A percentile compares a stretch with the other conserved stretches of the same genome.
Conservation (phyloP, 2,797 vertebrate species). For the Pipistrellus kuhlii region DNA sequence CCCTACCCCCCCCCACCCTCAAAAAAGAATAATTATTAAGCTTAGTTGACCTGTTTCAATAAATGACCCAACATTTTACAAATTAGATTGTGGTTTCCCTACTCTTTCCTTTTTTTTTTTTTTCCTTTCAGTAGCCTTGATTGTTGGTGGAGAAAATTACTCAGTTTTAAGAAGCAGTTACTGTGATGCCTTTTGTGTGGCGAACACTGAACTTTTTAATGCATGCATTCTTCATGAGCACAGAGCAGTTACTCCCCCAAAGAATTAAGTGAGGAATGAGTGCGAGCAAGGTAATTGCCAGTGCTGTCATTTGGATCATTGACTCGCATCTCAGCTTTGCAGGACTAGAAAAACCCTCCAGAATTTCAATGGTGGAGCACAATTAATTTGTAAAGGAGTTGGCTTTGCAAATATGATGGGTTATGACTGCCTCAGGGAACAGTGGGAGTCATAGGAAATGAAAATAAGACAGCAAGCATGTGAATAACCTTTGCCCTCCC, state of each 20-base stretch:
- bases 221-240: constrained; percentile 81
- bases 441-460: constrained; percentile 50
- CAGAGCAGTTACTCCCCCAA: constrained; percentile 80
- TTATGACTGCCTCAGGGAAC: constrained; percentile 58
- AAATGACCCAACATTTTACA: constrained; percentile 73
- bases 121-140: constrained; percentile 76
- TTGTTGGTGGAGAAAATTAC: constrained; percentile 79
- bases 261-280: constrained; percentile 85
- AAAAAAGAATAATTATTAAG: constrained; percentile 80
- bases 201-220: constrained; percentile 72
- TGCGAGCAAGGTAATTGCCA: constrained; percentile 81
- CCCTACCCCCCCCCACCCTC: constrained; percentile 42
- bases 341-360: constrained; percentile 76
- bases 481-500: constrained; percentile 68
- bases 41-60: constrained; percentile 75
- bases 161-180: constrained; percentile 74
- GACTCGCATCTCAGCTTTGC: constrained; percentile 80
- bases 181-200: constrained; percentile 81
- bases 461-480: constrained; percentile 71
- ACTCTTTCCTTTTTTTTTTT: neutral
- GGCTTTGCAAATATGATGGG: constrained; percentile 76
- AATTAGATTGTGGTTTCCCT: constrained; percentile 59
- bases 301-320: constrained; percentile 83
- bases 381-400: constrained; percentile 81
- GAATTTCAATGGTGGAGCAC: constrained; percentile 83